Base-by-base conservation (phyloP, 2,888 invertebrate genomes). In the Campoplex capitator region DNA sequence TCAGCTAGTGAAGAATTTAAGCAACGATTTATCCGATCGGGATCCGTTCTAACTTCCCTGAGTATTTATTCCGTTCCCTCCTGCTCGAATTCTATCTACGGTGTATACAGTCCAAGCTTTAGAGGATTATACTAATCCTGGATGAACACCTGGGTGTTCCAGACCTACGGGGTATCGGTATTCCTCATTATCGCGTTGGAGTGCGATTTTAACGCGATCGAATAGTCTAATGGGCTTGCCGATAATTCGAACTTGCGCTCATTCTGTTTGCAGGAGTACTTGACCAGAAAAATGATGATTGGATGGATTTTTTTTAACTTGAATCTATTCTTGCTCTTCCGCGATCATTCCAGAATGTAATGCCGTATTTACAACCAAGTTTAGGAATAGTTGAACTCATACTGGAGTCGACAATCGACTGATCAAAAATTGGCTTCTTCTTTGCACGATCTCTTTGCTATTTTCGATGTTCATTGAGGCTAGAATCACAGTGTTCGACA, bases 141-240 rank as follows among this genome's bases (percentile, higher is more conserved):
- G 13, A 58, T 58, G 28, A 32, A 58, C 58, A 58, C 58, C 58
- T 58, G 58, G 58, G 58, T 58, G 13, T 58, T 58, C 58, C 13
- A 9, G 28, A 58, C 58, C 58, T 32, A 13, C 28, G 58, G 32
- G 28, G 28, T 58, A 58, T 58, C 56, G 28, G 28, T 11, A 56
- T 23, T 28, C 58, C 13, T 13, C 3, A 58, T 58, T 58, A 32
- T 58, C 58, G 28, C 58, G 4, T 28, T 58, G 9, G 3, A 28
- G 58, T 13, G 28, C 4, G 13, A 58, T 58, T 58, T 32, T 4
- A 58, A 58, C 58, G 28, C 58, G 8, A 28, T 28, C 58, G 28
- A 58, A 58, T 28, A 2, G 13, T 13, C 58, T 11, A 58, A 58
- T 28, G 28, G 28, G 28, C 58, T 58, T 13, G 13, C 58, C 28